A percentile compares a stretch with the other conserved stretches of the same genome.
phyloP scores from a whole-genome alignment of 2,888 invertebrate genomes.

The Exocentrus adspersus region DNA sequence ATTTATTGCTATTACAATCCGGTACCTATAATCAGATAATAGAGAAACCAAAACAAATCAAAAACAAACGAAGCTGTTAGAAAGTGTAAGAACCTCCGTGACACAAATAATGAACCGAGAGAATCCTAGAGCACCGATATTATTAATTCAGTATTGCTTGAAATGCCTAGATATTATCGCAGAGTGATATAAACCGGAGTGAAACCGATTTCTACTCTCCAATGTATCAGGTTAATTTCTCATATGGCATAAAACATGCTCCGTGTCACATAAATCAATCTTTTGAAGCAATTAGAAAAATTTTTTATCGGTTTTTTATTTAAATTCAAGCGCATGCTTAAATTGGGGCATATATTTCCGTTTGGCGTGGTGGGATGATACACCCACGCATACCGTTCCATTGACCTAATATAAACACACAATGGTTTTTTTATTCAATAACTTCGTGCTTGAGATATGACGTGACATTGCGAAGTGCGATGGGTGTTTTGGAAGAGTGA shows the following conservation, averaged over 20 bases:
- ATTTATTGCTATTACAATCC: too few relatives aligned
- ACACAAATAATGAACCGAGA: not conserved
- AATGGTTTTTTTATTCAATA: not conserved
- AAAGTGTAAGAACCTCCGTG: not conserved
- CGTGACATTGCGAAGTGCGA: not conserved
- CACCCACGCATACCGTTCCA: slow-evolving; percentile 2
- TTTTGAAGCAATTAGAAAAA: slow-evolving; percentile 9
- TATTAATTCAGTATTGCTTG: slow-evolving; percentile 11
- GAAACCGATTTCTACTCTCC: slow-evolving; percentile 6
- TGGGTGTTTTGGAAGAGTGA: not conserved
- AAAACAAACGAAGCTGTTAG: slow-evolving; percentile 6
- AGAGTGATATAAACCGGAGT: slow-evolving; percentile 6
- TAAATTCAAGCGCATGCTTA: slow-evolving; percentile 2
- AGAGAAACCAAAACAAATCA: not conserved
- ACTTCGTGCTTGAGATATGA: not conserved
- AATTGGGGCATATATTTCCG: slow-evolving; percentile 13
- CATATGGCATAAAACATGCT: not conserved
- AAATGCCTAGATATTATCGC: not conserved
- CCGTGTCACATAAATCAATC: slow-evolving; percentile 18
- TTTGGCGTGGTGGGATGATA: not conserved
- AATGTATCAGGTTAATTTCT: slow-evolving; percentile 16
- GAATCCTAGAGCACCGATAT: not conserved
- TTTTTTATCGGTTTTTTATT: slow-evolving; percentile 24
- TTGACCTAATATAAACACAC: slow-evolving; percentile 6
- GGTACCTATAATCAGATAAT: not conserved